phyloP scores from a whole-genome alignment of 1,140 invertebrate species.

The Orius laevigatus region DNA sequence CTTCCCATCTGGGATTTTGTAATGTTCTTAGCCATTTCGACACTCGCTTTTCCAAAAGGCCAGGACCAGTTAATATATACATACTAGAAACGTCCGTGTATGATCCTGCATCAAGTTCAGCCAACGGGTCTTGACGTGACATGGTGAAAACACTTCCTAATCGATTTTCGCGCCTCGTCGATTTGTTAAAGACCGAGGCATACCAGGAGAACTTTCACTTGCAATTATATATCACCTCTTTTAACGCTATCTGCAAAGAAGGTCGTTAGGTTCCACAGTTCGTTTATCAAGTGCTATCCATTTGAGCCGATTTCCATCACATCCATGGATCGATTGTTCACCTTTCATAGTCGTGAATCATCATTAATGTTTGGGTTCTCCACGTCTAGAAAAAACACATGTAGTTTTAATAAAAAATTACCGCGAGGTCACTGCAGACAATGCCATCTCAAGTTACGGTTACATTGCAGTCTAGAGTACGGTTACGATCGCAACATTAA shows the following conservation, averaged over 20 bases:
- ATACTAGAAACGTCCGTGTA: constrained; percentile 72
- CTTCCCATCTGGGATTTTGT: constrained; percentile 98
- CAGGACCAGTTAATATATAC: constrained; percentile 65
- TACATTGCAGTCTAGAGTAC: no score
- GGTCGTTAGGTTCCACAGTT: background rate
- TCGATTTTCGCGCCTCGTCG: constrained; percentile 93
- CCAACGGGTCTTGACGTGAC: constrained; percentile 82
- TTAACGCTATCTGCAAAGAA: constrained; percentile 44
- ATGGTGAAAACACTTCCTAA: constrained; percentile 95
- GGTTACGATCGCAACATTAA: no score
- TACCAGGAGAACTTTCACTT: constrained; percentile 80
- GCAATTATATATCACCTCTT: constrained; percentile 62
- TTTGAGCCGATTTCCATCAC: constrained; percentile 88
- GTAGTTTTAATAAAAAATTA: background rate
- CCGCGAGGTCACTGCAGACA: background rate
- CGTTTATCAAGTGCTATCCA: constrained; percentile 28
- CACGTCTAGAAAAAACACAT: constrained; percentile 57
- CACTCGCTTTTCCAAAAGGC: constrained; percentile 81
- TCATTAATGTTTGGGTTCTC: constrained; percentile 89
- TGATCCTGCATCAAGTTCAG: constrained; percentile 62
- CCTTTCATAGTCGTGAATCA: constrained; percentile 82
- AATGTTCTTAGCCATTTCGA: constrained; percentile 95
- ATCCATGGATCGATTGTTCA: constrained; percentile 95
- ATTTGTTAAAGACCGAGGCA: constrained; percentile 60
- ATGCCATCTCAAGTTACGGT: no score